A percentile compares a stretch with the other conserved stretches of the same genome.
Conservation (phyloP, 1,140 invertebrate species). For the Vollenhovia emeryi region DNA sequence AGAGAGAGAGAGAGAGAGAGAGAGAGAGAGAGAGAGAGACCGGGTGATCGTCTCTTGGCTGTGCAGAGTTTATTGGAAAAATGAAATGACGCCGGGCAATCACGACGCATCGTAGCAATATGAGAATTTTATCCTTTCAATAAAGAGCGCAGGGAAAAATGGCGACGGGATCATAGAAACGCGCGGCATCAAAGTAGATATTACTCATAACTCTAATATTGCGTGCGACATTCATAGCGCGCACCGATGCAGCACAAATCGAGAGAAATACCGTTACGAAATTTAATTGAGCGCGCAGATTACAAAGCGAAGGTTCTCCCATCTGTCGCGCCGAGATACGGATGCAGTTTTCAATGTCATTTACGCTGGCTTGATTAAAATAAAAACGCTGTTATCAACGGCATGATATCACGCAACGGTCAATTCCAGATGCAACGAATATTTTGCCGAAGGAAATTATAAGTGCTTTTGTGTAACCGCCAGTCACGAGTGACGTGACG, state of each 20-base stretch:
- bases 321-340: not conserved
- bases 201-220: slow-evolving; percentile 67
- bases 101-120: slow-evolving; percentile 71
- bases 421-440: not conserved
- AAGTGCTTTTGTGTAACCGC: not conserved
- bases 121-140: slow-evolving; percentile 72
- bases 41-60: slow-evolving; percentile 21
- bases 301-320: not conserved
- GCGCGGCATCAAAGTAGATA: slow-evolving; percentile 46
- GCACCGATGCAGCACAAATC: slow-evolving; percentile 45
- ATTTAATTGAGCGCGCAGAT: slow-evolving; percentile 26
- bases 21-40: not conserved
- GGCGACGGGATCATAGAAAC: slow-evolving; percentile 36
- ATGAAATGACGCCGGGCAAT: slow-evolving; percentile 70
- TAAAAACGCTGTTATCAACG: not conserved
- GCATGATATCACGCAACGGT: not conserved
- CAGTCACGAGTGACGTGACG: not conserved
- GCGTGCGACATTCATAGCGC: slow-evolving; percentile 22
- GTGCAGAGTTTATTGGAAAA: slow-evolving; percentile 69
- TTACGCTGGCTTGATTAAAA: not conserved
- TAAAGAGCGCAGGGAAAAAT: slow-evolving; percentile 49
- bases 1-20: not conserved
- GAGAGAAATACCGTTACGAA: slow-evolving; percentile 24
- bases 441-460: not conserved
- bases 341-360: not conserved